phyloP scores from a whole-genome alignment of 2,888 invertebrate genomes.

The Chalcis sispes region DNA sequence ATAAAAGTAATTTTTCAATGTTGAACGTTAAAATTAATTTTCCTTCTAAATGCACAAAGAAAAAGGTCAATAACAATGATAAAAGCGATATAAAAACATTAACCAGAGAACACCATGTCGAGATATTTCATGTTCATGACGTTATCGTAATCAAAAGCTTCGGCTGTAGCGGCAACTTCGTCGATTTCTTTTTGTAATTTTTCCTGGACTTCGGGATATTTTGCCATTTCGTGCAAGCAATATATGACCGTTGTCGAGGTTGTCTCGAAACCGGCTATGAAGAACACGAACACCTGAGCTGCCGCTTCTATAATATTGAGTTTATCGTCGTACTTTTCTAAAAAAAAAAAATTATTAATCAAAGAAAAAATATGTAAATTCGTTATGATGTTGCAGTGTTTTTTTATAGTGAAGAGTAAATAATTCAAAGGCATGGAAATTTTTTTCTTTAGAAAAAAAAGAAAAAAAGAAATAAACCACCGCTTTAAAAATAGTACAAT shows the following conservation, averaged over 20 bases:
- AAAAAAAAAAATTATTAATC: slow-evolving; percentile 8
- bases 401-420: too few species aligned
- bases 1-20: too few species aligned
- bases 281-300: slow-evolving; percentile 77
- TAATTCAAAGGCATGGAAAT: too few species aligned
- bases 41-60: too few species aligned
- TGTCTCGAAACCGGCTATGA: slow-evolving; percentile 78
- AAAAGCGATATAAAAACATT: background rate
- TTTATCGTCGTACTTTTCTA: slow-evolving; percentile 51
- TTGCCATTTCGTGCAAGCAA: slow-evolving; percentile 75
- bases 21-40: too few species aligned
- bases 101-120: slow-evolving; percentile 75
- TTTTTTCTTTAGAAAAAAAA: too few species aligned
- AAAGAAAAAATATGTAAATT: too few species aligned
- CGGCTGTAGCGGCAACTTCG: slow-evolving; percentile 53
- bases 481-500: too few species aligned
- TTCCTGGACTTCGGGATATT: slow-evolving; percentile 73
- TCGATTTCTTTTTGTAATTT: slow-evolving; percentile 74
- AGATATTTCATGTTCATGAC: slow-evolving; percentile 76
- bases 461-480: too few species aligned
- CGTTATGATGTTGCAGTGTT: too few species aligned
- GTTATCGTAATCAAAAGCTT: slow-evolving; percentile 74
- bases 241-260: slow-evolving; percentile 77
- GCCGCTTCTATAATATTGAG: slow-evolving; percentile 74
- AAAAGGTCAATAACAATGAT: too few species aligned